Percentiles rank a stretch among this genome's conserved stretches.
Conservation (phyloP, 2,888 invertebrate genomes). For the Prosapia bicincta region DNA sequence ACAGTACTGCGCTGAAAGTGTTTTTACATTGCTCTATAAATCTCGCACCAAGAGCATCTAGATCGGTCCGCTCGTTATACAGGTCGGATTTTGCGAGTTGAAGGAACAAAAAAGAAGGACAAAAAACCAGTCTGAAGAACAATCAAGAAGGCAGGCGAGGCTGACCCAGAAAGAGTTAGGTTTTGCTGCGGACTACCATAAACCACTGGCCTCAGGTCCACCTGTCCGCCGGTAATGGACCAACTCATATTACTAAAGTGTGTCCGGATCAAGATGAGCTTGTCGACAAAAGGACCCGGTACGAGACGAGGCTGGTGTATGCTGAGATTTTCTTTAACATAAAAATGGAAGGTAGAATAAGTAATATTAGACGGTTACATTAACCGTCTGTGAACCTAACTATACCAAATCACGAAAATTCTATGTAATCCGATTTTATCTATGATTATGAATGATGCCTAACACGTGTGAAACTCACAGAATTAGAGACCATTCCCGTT, state of each 20-base stretch:
- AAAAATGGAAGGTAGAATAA: too few species aligned
- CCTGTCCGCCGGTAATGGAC: not conserved
- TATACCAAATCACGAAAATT: too few species aligned
- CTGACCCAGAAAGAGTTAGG: constrained; percentile 1
- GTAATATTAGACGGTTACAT: too few species aligned
- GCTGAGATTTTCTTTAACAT: too few species aligned
- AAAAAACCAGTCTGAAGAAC: not conserved
- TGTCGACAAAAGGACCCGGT: too few species aligned
- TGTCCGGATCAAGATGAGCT: not conserved
- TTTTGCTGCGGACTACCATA: not conserved
- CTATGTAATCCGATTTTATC: too few species aligned
- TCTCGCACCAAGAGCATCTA: not conserved
- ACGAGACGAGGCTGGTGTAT: too few species aligned
- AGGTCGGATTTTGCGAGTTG: not conserved
- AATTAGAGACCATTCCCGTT: too few species aligned
- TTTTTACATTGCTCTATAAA: not conserved
- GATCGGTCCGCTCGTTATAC: not conserved
- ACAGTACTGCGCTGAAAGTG: too few species aligned
- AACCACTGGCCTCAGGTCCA: not conserved
- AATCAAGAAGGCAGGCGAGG: not conserved
- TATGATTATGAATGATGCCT: too few species aligned
- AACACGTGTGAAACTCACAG: too few species aligned
- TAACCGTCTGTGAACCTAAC: too few species aligned
- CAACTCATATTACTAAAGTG: not conserved
- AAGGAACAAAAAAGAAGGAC: not conserved